Evolutionary conservation across 2,888 invertebrate species (phyloP).

Genomic region (Caenorhabditis virilis): DNA sequence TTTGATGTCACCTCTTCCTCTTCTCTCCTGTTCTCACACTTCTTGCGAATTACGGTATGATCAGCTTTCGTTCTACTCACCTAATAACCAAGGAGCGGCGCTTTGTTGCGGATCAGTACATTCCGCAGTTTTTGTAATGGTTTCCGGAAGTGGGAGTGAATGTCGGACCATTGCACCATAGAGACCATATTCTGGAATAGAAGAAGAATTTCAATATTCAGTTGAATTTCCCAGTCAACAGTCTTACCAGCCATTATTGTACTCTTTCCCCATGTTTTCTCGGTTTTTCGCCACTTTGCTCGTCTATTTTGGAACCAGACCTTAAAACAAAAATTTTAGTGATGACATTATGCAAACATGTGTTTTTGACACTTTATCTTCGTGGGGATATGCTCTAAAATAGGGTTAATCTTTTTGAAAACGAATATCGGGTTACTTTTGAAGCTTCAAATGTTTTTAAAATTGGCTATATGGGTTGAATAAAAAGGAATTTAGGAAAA

Average conservation of each 20-base stretch:
- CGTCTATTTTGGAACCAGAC: constrained; percentile 99
- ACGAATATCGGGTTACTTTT: no score
- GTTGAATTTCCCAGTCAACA: no score
- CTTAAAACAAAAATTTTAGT: constrained; percentile 77
- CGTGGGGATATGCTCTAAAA: not conserved
- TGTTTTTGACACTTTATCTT: not conserved
- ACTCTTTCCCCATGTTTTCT: constrained; percentile 98
- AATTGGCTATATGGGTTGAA: not conserved
- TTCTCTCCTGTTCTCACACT: no score
- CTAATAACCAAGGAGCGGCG: constrained; percentile 96
- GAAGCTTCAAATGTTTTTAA: constrained; percentile 11
- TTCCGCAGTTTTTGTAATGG: constrained; percentile 95
- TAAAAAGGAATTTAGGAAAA: no score
- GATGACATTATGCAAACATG: not conserved
- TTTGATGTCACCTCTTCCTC: not conserved
- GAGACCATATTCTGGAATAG: constrained; percentile 84
- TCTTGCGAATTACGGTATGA: no score
- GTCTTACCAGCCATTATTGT: constrained; percentile 87
- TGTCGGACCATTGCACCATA: constrained; percentile 99
- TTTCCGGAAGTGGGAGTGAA: constrained; percentile 95
- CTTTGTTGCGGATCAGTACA: constrained; percentile 77
- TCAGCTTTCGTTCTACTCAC: constrained; percentile 77
- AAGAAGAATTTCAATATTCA: not conserved
- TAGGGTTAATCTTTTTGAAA: constrained; percentile 11
- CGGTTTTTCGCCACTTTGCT: constrained; percentile 99